Base-by-base conservation (phyloP, 2,797 vertebrate species). In the Chelidonichthys spinosus region DNA sequence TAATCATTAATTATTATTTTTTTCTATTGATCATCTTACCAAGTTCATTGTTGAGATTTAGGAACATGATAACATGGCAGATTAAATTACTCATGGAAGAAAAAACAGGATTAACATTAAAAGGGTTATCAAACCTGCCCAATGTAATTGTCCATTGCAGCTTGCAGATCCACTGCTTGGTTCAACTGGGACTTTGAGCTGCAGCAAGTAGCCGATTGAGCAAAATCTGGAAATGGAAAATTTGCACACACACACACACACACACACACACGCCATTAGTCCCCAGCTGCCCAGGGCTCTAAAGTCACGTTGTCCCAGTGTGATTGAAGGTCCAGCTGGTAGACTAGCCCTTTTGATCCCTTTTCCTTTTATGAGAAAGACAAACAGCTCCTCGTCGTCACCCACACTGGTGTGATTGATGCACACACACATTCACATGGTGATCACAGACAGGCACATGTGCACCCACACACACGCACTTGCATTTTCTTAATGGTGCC, bases 261-360 rank as follows among this genome's bases (percentile, higher is more conserved):
- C 60, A 62, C 74, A 64, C 85, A 71, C 65, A 64, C 72, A 75
- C 74, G 5, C 82, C 85, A 74, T 76, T 74, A 78, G 83, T 81
- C 90, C 86, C 79, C 91, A 94, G 92, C 92, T 92, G 91, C 90
- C 87, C 88, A 64, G 74, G 71, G 56, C 87, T 85, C 87, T 88
- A 83, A 90, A 92, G 90, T 92, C 88, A 91, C 77, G 79, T 84
- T 90, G 88, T 90, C 87, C 85, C 85, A 82, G 88, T 81, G 85
- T 88, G 91, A 93, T 82, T 89, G 85, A 92, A 88, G 91, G 88
- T 93, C 90, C 92, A 93, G 91, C 92, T 91, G 91, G 90, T 89
- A 85, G 89, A 83, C 71, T 73, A 72, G 79, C 76, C 85, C 91
- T 93, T 94, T 93, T 93, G 87, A 94, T 93, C 90, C 85, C 76